Evolutionary conservation across 1,140 invertebrate species (phyloP).

Genomic region (Atta colombica): DNA sequence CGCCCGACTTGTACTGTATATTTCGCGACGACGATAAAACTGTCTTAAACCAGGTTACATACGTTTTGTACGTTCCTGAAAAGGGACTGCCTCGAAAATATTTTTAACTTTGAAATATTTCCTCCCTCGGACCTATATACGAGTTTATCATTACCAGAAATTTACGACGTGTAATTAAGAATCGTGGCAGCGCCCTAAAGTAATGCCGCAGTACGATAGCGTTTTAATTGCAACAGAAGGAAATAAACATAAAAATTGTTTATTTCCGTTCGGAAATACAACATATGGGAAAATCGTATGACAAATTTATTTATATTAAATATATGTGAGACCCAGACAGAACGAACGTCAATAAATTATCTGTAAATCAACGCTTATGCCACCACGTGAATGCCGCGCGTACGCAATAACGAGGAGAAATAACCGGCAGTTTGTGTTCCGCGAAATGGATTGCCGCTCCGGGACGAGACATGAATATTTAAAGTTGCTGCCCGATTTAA

Average conservation of each 20-base stretch:
- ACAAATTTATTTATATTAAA: conserved; percentile 51
- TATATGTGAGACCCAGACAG: not conserved
- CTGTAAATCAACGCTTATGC: conserved; percentile 58
- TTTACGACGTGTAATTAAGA: conserved; percentile 50
- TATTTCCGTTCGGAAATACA: conserved; percentile 23
- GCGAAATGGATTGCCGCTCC: conserved; percentile 32
- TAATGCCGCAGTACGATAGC: not conserved
- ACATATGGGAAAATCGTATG: not conserved
- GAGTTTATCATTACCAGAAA: conserved; percentile 25
- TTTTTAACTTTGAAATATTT: conserved; percentile 38
- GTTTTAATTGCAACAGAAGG: not conserved
- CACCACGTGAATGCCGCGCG: conserved; percentile 48
- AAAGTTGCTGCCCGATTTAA: conserved; percentile 56
- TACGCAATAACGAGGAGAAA: conserved; percentile 54
- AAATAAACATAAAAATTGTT: conserved; percentile 15
- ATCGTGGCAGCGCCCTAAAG: not conserved
- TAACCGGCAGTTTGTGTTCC: conserved; percentile 42
- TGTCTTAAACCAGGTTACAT: conserved; percentile 68
- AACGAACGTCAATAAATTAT: conserved; percentile 57
- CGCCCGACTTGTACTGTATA: conserved; percentile 50
- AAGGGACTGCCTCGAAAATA: conserved; percentile 23
- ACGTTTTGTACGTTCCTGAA: conserved; percentile 55
- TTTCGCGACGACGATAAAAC: conserved; percentile 59
- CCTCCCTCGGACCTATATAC: not conserved
- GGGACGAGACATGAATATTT: conserved; percentile 49